These are phyloP conservation scores for Sepiola atlantica DNA, from an alignment of 2,888 invertebrate species.

Conservation along the genomic window DNA sequence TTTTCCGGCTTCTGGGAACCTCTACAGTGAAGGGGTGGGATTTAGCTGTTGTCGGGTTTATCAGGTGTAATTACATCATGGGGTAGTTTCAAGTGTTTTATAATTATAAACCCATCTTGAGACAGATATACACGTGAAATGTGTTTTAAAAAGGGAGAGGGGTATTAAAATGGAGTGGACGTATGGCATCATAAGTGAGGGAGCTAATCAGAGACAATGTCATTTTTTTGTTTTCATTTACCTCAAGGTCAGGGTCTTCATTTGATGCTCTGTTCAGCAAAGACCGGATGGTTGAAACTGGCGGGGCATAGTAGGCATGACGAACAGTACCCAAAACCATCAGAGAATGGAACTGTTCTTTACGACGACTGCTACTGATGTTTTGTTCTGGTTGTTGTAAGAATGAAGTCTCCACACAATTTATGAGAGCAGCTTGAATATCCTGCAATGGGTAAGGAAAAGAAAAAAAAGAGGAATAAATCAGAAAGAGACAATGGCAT, in stretches of 20 bases:
- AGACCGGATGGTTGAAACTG: conserved; percentile 23
- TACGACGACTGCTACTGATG: conserved; percentile 18
- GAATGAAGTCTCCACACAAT: conserved; percentile 36
- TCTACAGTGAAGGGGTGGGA: too few species aligned
- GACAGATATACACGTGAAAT: too few species aligned
- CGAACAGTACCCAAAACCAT: conserved; percentile 36
- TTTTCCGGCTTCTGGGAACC: too few species aligned
- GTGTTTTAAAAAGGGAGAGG: too few species aligned
- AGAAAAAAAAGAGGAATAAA: background rate
- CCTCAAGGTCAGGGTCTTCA: conserved; percentile 36
- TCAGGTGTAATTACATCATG: too few species aligned
- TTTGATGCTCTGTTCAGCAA: conserved; percentile 33
- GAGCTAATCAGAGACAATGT: background rate
- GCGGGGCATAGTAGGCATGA: conserved; percentile 38
- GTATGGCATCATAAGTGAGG: background rate
- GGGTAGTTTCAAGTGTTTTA: too few species aligned
- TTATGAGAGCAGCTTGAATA: background rate
- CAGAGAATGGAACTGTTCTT: conserved; percentile 34
- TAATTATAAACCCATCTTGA: too few species aligned
- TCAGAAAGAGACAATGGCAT: background rate
- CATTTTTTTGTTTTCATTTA: background rate
- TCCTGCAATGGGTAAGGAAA: background rate
- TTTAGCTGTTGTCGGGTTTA: too few species aligned
- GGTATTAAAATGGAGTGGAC: background rate
- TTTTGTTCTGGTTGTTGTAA: background rate